phyloP scores from a whole-genome alignment of 2,888 invertebrate genomes.

The Linnaemya tessellans region DNA sequence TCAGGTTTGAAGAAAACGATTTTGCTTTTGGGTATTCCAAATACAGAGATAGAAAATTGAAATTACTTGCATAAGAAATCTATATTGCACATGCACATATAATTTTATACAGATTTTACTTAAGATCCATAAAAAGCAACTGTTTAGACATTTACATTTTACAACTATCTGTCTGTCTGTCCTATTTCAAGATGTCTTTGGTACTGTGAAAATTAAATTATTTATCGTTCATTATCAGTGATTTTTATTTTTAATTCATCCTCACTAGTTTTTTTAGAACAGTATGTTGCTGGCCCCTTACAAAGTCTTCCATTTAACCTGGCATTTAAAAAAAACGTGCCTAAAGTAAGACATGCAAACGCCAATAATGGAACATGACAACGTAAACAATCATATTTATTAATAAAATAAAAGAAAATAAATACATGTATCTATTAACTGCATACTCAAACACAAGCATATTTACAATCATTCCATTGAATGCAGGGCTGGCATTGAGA shows the following conservation, averaged over 20 bases:
- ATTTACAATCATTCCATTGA: not conserved
- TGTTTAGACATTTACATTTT: no score
- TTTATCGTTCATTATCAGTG: not conserved
- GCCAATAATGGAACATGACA: not conserved
- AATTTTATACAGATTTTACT: no score
- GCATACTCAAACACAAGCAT: not conserved
- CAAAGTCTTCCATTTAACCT: not conserved
- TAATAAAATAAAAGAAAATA: conserved; percentile 18
- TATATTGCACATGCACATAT: no score
- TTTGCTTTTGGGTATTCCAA: no score
- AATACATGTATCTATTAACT: conserved; percentile 22
- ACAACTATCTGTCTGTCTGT: no score
- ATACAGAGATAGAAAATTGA: no score
- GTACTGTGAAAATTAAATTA: not conserved
- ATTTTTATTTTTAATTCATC: conserved; percentile 5
- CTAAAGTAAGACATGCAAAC: conserved; percentile 12
- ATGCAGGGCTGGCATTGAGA: not conserved
- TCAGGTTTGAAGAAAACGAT: no score
- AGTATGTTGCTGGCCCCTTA: not conserved
- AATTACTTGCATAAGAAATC: no score
- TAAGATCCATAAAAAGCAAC: no score
- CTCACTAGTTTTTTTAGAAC: conserved; percentile 6
- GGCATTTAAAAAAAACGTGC: conserved; percentile 14
- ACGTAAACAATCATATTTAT: conserved; percentile 16
- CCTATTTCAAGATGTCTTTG: no score